Evolutionary conservation across 2,113 vertebrate genomes (phyloP).

Genomic region (Mustelus asterias): DNA sequence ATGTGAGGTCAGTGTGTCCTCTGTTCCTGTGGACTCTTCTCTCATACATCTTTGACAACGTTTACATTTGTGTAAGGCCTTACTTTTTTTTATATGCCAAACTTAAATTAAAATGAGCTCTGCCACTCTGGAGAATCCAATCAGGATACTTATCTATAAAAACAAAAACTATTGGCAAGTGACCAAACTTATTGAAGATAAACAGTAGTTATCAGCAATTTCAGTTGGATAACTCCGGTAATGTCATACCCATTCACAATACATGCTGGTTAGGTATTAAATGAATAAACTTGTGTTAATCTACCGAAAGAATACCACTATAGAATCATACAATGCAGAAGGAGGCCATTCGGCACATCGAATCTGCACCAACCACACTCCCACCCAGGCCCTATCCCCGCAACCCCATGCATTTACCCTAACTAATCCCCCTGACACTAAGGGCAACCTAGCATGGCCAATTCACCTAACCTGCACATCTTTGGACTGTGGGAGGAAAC

Average conservation of each 20-base stretch:
- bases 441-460: too few relatives aligned
- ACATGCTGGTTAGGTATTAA: neutral
- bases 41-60: neutral
- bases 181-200: neutral
- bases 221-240: neutral
- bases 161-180: neutral
- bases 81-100: neutral
- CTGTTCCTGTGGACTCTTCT: neutral
- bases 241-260: neutral
- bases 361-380: too few relatives aligned
- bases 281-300: neutral
- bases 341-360: too few relatives aligned
- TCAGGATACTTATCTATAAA: neutral
- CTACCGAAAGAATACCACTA: neutral
- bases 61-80: neutral
- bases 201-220: neutral
- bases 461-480: too few relatives aligned
- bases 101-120: neutral
- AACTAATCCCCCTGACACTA: too few relatives aligned
- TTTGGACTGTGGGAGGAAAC: too few relatives aligned
- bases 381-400: too few relatives aligned
- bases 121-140: neutral
- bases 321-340: too few relatives aligned
- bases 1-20: neutral
- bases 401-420: too few relatives aligned